phyloP scores from a whole-genome alignment of 2,113 vertebrate genomes.

The Podarcis raffonei region DNA sequence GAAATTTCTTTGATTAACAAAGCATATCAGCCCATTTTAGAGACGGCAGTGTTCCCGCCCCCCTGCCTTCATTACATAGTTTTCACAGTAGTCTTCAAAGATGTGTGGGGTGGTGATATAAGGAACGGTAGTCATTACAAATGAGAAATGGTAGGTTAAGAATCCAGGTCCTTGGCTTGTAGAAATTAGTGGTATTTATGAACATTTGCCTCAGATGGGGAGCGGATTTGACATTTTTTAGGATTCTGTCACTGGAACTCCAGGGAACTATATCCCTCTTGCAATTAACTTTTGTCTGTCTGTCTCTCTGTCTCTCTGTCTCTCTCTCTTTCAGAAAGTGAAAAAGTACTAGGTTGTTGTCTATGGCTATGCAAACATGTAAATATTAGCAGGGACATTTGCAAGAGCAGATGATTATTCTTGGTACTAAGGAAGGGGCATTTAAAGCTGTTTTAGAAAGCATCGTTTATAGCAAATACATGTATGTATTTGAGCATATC shows the following conservation, averaged over 20 bases:
- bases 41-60: slow-evolving; percentile 24
- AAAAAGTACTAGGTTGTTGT: neutral
- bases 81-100: slow-evolving; percentile 7
- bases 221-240: neutral
- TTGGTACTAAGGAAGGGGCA: neutral
- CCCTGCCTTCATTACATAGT: neutral
- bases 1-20: slow-evolving; percentile 72
- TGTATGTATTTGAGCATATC: too few relatives aligned
- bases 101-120: neutral
- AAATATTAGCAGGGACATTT: neutral
- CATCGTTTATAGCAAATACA: neutral
- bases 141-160: neutral
- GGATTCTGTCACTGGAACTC: neutral
- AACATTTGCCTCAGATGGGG: neutral
- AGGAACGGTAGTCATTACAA: neutral
- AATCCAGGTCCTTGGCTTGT: neutral
- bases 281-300: neutral
- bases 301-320: too few relatives aligned
- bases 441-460: neutral
- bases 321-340: neutral
- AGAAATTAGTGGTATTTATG: neutral
- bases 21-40: slow-evolving; percentile 67
- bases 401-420: neutral
- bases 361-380: neutral
- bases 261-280: neutral